Base-by-base conservation (phyloP, 2,797 vertebrate genomes). In the Sylvilagus floridanus region DNA sequence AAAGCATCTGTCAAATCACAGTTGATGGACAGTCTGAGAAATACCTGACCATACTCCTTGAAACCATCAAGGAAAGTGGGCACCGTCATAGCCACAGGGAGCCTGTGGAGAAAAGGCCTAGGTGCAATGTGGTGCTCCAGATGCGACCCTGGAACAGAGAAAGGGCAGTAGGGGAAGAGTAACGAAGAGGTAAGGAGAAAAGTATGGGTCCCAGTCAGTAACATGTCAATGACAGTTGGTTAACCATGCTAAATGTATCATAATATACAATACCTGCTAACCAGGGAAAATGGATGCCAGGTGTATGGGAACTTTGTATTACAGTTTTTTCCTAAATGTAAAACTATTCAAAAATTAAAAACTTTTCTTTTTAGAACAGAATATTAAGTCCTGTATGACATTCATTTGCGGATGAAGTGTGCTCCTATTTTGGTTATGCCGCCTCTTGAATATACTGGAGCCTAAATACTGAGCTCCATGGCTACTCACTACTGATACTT, bases 341-440 rank as follows among this genome's bases (percentile, higher is more conserved):
- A 93, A 84, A 78, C 50, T 78, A n/a, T 47, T 63, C 35, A 66
- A 35, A 86, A 89, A 54, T 84, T 47, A 57, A 71, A 73, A 71
- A 71, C 16, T 16, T 50, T 50, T 52, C 9, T 62, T 35, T 75
- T 26, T 57, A 9, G 16, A 78, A 68, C 47, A 68, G 8, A 4
- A 7, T 79, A 68, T 24, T 69, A 83, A 65, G 30, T 57, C 32
- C 28, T 22, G 32, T 47, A 62, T 68, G 37, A 47, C 42, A 60
- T 47, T 8, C 30, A 28, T 75, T 52, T 78, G 0, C 3, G 4
- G 32, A 16, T 17, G 4, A 21, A 75, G 17, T 63, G 37, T 30
- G 6, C 83, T 54, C 13, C 28, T 72, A 30, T 91, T 73, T 71
- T 66, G 73, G 21, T 71, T 50, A 52, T 26, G 60, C 28, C 84